Base-by-base conservation (phyloP, 2,797 vertebrate species). In the Aldrovandia affinis region DNA sequence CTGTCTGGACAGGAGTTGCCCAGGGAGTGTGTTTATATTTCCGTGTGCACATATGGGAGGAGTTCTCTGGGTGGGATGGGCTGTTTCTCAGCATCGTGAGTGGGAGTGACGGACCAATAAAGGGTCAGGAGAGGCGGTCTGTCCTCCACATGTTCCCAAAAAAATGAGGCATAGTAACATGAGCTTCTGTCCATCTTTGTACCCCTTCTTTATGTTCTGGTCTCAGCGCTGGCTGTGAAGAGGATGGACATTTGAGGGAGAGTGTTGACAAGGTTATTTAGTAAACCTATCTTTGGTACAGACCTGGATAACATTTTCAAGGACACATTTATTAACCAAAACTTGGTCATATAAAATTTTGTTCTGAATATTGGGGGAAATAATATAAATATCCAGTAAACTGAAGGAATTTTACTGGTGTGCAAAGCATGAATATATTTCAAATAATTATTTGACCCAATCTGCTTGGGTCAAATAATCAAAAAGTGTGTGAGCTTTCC, bases 71-170 rank as follows among this genome's bases (percentile, higher is more conserved):
- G 12, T 57, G 12, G 8, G 20, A 28, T 25, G 42, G 73, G 20
- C 20, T 44, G 39, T 47, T 77, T 77, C 73, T 12, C 73, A 14
- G 2, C 55, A 52, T 12, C 4, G 4, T 52, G 50, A n/a, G n/a
- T 68, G 63, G 63, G 63, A 68, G n/a, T n/a, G 28, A 68, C 30
- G 14, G 63, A 68, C 63, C 63, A 68, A 68, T 68, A 68, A 68
- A 28, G 33, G 68, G 20, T 42, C 33, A 20, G 36, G 18, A 14
- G 68, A 33, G 15, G 18, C 36, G 15, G 36, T 33, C 36, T 20
- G 18, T 42, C 18, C 33, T 73, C 68, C 68, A 39, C 36, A 14
- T 73, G 68, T 12, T 39, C 33, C 68, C 33, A 30, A 39, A 20
- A 73, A 73, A 73, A 73, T 42, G 39, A 42, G 68, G 68, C 3